Evolutionary conservation across 2,797 vertebrate species (phyloP), one percentile per base, ranked within the genome.

Genomic region (Sebastiscus albofasciatus): DNA sequence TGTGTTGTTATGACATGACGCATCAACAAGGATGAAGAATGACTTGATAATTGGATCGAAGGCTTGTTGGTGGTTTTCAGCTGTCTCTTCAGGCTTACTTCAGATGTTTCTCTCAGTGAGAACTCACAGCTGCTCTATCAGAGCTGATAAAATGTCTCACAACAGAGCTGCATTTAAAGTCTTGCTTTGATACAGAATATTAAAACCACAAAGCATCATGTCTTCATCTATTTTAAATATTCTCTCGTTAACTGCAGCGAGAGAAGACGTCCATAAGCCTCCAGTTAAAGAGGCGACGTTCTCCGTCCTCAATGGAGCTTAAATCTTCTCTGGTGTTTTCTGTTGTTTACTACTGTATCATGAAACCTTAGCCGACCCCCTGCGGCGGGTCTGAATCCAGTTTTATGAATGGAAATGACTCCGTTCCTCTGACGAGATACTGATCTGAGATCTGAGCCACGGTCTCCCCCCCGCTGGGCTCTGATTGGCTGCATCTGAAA

Each of bases 331-430:
- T 52, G 49, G 18, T 52, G 49, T 52, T 52, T 52, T 52, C 49
- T 52, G 20, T 52, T 81, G 81, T 81, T 79, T 69, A 33, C 58
- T 56, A 5, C 64, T 24, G 58, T 31, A 49, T 65, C 39, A 69
- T 29, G 39, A 72, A 69, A 54, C 56, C 34, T 62, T 62, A 54
- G 54, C 49, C 2, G 33, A 13, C 56, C 39, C 34, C 60, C 46
- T 6, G 79, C 20, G 3, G 76, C 68, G 14, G 11, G 11, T 58
- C 58, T 66, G 59, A 64, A 26, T 81, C 0, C 59, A 49, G 56
- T 81, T 79, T 65, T 69, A 18, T 80, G 70, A 73, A 79, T 77
- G 39, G 55, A 73, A 79, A 68, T 22, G 1, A 54, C 46, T 75
- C 60, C 10, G 31, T 64, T 67, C 34, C 56, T 61, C n/a, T 54